Evolutionary conservation across 2,797 vertebrate species (phyloP).

Genomic region (Labeo calbasu): DNA sequence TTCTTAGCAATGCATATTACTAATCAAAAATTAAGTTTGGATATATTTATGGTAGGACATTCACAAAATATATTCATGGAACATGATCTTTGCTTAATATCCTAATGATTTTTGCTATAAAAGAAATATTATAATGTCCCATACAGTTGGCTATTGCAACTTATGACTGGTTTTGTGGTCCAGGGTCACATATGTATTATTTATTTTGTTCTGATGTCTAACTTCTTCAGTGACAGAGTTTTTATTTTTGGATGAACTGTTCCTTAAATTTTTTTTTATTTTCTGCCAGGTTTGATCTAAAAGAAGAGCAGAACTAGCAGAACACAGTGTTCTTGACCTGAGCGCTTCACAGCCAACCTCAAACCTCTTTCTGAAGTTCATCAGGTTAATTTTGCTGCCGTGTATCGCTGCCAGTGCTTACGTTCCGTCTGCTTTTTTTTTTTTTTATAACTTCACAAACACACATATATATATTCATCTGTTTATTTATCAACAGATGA

Average conservation of each 20-base stretch:
- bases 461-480: constrained; percentile 1
- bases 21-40: too few relatives aligned
- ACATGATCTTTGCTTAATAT: too few relatives aligned
- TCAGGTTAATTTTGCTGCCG: constrained; percentile 57
- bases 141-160: too few relatives aligned
- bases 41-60: too few relatives aligned
- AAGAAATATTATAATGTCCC: too few relatives aligned
- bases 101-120: too few relatives aligned
- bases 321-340: constrained; percentile 54
- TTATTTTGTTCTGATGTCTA: background rate
- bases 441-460: constrained; percentile 43
- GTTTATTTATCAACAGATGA: background rate
- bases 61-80: too few relatives aligned
- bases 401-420: constrained; percentile 65
- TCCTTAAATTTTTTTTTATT: background rate
- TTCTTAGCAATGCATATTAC: too few relatives aligned
- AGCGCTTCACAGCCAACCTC: background rate
- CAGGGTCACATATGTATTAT: too few relatives aligned
- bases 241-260: background rate
- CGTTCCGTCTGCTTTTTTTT: constrained; percentile 32
- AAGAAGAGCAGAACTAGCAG: constrained; percentile 71
- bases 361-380: constrained; percentile 18
- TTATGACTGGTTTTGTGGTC: too few relatives aligned
- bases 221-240: too few relatives aligned
- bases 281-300: constrained; percentile 82